Conservation (phyloP, 2,113 vertebrate genomes). For the Actinemys pallida region DNA sequence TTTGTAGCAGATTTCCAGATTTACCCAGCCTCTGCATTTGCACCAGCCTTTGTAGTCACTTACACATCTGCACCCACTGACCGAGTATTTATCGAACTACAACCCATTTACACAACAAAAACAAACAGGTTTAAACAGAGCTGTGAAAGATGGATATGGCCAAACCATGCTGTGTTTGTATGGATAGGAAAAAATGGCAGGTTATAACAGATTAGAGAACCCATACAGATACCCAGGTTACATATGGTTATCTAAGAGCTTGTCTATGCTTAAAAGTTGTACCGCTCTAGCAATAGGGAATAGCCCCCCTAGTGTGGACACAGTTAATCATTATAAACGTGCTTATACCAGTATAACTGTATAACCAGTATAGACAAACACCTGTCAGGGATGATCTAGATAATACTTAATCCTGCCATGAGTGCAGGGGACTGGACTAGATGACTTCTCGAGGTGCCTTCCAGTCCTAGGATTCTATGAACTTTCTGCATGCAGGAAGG, state of each 20-base stretch:
- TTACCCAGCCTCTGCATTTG: not conserved
- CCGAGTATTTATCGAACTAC: not conserved
- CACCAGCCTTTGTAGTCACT: not conserved
- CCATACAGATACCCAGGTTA: not conserved
- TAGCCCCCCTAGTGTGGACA: no score
- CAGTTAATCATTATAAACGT: not conserved
- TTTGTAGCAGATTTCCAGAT: not conserved
- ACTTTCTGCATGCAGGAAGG: not conserved
- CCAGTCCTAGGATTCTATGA: no score
- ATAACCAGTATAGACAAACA: no score
- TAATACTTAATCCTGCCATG: no score
- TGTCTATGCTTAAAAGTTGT: not conserved
- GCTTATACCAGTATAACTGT: not conserved
- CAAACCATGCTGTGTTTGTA: not conserved
- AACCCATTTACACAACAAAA: not conserved
- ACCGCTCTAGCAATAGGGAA: not conserved
- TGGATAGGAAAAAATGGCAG: not conserved
- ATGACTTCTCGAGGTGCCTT: no score
- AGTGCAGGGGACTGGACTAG: no score
- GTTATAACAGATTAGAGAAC: not conserved
- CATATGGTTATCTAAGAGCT: not conserved
- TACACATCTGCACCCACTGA: not conserved
- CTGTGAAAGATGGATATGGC: not conserved
- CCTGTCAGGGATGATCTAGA: no score
- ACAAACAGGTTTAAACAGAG: not conserved